A percentile compares a stretch with the other conserved stretches of the same genome.
These are phyloP conservation scores for Cosmorhoe ocellata DNA, from an alignment of 2,888 invertebrate species.

Conservation along the genomic window DNA sequence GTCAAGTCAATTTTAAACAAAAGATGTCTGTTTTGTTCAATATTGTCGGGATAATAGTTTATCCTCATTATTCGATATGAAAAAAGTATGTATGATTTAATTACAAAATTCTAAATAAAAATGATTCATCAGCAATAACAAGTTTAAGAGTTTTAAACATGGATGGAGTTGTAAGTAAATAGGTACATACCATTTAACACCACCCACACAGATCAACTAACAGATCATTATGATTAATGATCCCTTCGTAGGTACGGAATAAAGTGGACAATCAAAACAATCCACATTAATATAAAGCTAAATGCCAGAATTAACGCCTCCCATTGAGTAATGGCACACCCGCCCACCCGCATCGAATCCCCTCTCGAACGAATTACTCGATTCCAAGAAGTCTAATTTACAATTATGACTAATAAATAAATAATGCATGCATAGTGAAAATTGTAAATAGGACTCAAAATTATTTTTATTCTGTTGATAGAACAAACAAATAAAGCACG, in stretches of 20 bases:
- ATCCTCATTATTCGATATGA: too few relatives aligned
- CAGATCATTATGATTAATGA: constrained; percentile 25
- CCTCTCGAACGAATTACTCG: constrained; percentile 60
- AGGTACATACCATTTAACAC: neutral
- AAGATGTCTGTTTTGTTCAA: too few relatives aligned
- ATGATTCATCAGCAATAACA: too few relatives aligned
- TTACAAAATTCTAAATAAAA: too few relatives aligned
- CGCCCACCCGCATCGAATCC: constrained; percentile 69
- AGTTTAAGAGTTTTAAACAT: too few relatives aligned
- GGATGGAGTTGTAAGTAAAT: too few relatives aligned
- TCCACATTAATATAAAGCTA: constrained; percentile 41
- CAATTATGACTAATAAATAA: constrained; percentile 37
- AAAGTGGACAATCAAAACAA: constrained; percentile 32
- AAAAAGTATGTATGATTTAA: too few relatives aligned
- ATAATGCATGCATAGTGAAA: neutral
- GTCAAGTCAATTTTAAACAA: too few relatives aligned
- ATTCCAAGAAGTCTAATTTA: constrained; percentile 56
- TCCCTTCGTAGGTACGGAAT: constrained; percentile 20
- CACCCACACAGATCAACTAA: constrained; percentile 15
- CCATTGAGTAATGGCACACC: constrained; percentile 53
- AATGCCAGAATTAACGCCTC: constrained; percentile 74
- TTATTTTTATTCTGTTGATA: too few relatives aligned
- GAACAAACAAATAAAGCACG: too few relatives aligned
- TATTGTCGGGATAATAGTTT: too few relatives aligned
- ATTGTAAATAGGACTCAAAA: too few relatives aligned